Evolutionary conservation across 2,797 vertebrate species (phyloP).

Genomic region (Pseudochromis fuscus): DNA sequence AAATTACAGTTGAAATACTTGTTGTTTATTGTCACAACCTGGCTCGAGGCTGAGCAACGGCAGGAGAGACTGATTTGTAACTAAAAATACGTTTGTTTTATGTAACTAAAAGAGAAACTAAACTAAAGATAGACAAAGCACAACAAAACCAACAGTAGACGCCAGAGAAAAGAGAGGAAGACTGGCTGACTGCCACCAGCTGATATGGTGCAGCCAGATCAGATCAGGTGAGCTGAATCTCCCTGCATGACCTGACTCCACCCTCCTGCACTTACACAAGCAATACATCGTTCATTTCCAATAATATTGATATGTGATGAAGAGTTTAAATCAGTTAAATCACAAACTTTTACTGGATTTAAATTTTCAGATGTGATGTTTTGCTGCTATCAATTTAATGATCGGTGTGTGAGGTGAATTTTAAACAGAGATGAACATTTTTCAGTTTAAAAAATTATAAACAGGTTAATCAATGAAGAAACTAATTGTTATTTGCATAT

Average conservation of each 20-base stretch:
- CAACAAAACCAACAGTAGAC: conserved; percentile 11
- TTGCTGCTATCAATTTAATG: too few species aligned
- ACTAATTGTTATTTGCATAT: background rate
- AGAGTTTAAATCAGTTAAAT: background rate
- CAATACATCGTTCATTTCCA: background rate
- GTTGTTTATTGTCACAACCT: conserved; percentile 4
- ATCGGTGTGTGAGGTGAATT: too few species aligned
- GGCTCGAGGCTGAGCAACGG: conserved; percentile 3
- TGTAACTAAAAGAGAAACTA: background rate
- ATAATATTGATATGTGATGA: background rate
- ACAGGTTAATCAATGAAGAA: background rate
- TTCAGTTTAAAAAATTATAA: background rate
- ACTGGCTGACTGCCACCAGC: conserved; percentile 2
- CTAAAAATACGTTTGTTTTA: conserved; percentile 25
- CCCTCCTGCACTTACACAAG: background rate
- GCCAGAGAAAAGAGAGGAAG: background rate
- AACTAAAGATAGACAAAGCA: conserved; percentile 21
- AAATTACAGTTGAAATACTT: background rate
- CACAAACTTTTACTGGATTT: background rate
- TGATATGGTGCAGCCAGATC: background rate
- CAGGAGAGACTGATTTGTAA: conserved; percentile 9
- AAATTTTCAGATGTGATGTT: background rate
- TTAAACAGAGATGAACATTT: too few species aligned
- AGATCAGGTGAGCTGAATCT: conserved; percentile 2
- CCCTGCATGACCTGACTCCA: background rate